phyloP scores from a whole-genome alignment of 2,888 invertebrate genomes.

The Tribolium freemani region DNA sequence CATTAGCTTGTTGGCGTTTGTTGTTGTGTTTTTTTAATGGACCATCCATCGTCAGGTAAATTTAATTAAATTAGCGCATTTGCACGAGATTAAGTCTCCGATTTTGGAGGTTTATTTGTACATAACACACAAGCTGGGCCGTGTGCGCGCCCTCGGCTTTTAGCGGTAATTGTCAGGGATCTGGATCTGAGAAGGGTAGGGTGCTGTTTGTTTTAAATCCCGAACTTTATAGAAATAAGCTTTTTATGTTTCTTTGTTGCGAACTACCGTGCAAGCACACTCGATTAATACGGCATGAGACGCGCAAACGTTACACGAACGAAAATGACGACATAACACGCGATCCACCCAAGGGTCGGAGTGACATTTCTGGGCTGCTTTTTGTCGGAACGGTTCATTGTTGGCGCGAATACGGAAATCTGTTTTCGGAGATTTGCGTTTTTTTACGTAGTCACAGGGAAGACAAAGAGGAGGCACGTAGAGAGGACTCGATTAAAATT shows the following conservation, averaged over 20 bases:
- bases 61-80: conserved; percentile 30
- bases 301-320: conserved; percentile 45
- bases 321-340: conserved; percentile 44
- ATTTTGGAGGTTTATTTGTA: conserved; percentile 5
- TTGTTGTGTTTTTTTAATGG: conserved; percentile 20
- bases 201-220: conserved; percentile 37
- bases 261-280: conserved; percentile 42
- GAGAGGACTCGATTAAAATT: conserved; percentile 6
- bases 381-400: conserved; percentile 21
- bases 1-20: conserved; percentile 32
- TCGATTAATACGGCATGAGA: conserved; percentile 47
- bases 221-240: conserved; percentile 43
- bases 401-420: conserved; percentile 29
- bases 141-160: background rate
- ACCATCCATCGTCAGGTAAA: conserved; percentile 8
- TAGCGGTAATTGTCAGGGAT: conserved; percentile 18
- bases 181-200: background rate
- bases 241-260: conserved; percentile 44
- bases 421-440: conserved; percentile 7
- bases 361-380: conserved; percentile 37
- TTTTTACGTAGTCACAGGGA: background rate
- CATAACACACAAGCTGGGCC: background rate
- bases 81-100: conserved; percentile 5
- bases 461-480: background rate
- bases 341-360: conserved; percentile 29